Evolutionary conservation across 2,113 vertebrate species (phyloP), one percentile per base, ranked within the genome.

Genomic region (Etheostoma cragini): DNA sequence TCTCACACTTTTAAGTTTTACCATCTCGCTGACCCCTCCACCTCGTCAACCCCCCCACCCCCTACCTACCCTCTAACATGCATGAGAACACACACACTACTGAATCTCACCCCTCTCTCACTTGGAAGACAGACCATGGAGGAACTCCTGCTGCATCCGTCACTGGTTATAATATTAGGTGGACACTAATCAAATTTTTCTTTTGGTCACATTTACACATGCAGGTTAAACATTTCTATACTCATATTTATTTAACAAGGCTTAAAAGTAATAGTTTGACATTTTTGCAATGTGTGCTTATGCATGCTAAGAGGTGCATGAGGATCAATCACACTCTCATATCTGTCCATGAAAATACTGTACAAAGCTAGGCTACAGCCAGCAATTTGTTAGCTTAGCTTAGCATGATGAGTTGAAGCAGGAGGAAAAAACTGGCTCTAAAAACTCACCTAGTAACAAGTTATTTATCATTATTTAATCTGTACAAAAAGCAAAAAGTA

Each of bases 1-100:
- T 70, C 84, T 89, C 80, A 87, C 88, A n/a, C 81, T 86, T 89
- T 89, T 73, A 65, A 73, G 65, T 73, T 80, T 80, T 89, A 87
- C 85, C 83, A 71, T 78, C 57, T 84, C 80, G 69, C 77, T 86
- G 83, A 77, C 65, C 50, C 56, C 26, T 53, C 62, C 38, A 2
- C 56, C 80, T 50, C 62, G 3, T 58, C 71, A n/a, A n/a, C 35
- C 13, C 24, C 24, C 69, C 26, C 47, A 15, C 24, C 53, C 62
- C 33, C 49, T 42, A 72, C 58, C 57, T 33, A 57, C 69, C 13
- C 75, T 38, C 83, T 69, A 66, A 35, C 76, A 72, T 50, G 6
- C 30, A 70, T 42, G n/a, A 14, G 4, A 64, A n/a, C 73, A 74
- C 77, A 81, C 56, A 63, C 52, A 26, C 64, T 57, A 50, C 45